Conservation (phyloP, 2,797 vertebrate genomes). For the Xiphorhynchus erythropygius region DNA sequence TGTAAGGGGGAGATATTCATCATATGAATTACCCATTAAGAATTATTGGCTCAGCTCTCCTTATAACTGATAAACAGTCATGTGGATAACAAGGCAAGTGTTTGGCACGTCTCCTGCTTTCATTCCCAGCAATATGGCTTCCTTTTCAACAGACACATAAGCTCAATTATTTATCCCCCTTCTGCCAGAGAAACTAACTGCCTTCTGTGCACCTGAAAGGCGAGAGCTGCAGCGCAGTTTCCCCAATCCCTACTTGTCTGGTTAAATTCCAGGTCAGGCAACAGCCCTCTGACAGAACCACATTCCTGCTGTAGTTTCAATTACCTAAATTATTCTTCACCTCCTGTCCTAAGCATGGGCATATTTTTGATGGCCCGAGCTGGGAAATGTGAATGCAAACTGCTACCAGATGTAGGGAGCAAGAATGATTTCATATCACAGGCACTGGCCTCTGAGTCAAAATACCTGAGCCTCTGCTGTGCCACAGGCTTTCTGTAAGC, state of each 20-base stretch:
- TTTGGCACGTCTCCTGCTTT: slow-evolving; percentile 55
- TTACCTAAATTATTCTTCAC: slow-evolving; percentile 69
- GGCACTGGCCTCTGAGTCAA: slow-evolving; percentile 19
- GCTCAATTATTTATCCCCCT: slow-evolving; percentile 20
- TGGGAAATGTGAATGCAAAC: slow-evolving; percentile 62
- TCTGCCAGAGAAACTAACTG: slow-evolving; percentile 15
- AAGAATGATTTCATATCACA: slow-evolving; percentile 13
- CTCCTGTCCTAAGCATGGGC: slow-evolving; percentile 56
- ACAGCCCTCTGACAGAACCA: slow-evolving; percentile 55
- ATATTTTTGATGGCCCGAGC: slow-evolving; percentile 53
- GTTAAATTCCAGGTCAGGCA: slow-evolving; percentile 67
- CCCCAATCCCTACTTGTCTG: slow-evolving; percentile 48
- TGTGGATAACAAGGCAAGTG: slow-evolving; percentile 59
- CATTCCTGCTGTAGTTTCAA: slow-evolving; percentile 69
- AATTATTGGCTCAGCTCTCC: slow-evolving; percentile 53
- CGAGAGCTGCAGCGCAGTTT: background rate
- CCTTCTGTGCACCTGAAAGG: slow-evolving; percentile 58
- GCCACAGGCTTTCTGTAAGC: slow-evolving; percentile 56
- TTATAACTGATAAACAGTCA: slow-evolving; percentile 63
- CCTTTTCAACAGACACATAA: slow-evolving; percentile 47
- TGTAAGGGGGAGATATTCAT: slow-evolving; percentile 60
- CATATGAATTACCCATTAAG: slow-evolving; percentile 68
- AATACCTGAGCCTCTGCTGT: slow-evolving; percentile 32
- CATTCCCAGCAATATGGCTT: slow-evolving; percentile 53
- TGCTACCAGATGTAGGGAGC: slow-evolving; percentile 64